Evolutionary conservation across 2,888 invertebrate genomes (phyloP).

Genomic region (Morpho deidamia): DNA sequence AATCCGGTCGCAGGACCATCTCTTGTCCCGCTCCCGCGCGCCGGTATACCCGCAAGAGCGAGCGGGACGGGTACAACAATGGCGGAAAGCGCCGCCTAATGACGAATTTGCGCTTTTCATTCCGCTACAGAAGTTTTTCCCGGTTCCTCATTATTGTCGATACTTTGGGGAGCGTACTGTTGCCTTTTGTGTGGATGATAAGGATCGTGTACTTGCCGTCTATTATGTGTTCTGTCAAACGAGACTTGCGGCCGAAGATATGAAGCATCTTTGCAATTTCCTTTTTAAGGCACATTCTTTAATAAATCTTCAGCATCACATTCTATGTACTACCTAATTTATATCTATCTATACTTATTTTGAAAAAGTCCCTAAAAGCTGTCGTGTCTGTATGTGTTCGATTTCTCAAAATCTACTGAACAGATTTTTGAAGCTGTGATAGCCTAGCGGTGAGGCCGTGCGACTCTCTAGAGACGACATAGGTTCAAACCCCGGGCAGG

Average conservation of each 20-base stretch:
- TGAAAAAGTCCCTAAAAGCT: too few relatives aligned
- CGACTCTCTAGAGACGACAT: too few relatives aligned
- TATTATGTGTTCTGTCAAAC: conserved; percentile 26
- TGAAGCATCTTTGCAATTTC: conserved; percentile 23
- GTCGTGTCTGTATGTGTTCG: too few relatives aligned
- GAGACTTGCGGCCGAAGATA: conserved; percentile 15
- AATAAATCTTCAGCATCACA: too few relatives aligned
- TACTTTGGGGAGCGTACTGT: conserved; percentile 68
- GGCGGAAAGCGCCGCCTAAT: conserved; percentile 77
- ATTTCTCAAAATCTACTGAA: too few relatives aligned
- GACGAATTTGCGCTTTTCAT: conserved; percentile 80
- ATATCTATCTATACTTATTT: too few relatives aligned
- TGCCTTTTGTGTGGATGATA: conserved; percentile 58
- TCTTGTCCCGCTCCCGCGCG: conserved; percentile 51
- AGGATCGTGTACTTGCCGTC: conserved; percentile 51
- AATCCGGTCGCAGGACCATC: conserved; percentile 72
- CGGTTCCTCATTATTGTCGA: conserved; percentile 75
- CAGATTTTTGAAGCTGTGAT: too few relatives aligned
- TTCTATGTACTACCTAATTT: too few relatives aligned
- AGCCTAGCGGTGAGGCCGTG: too few relatives aligned
- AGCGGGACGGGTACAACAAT: conserved; percentile 61
- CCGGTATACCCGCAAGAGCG: conserved; percentile 29
- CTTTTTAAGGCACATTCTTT: conserved; percentile 5
- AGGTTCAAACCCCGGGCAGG: too few relatives aligned
- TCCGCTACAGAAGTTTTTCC: conserved; percentile 78